Evolutionary conservation across 1,140 invertebrate genomes (phyloP), one percentile per base, ranked within the genome.

Genomic region (Dryas iulia): DNA sequence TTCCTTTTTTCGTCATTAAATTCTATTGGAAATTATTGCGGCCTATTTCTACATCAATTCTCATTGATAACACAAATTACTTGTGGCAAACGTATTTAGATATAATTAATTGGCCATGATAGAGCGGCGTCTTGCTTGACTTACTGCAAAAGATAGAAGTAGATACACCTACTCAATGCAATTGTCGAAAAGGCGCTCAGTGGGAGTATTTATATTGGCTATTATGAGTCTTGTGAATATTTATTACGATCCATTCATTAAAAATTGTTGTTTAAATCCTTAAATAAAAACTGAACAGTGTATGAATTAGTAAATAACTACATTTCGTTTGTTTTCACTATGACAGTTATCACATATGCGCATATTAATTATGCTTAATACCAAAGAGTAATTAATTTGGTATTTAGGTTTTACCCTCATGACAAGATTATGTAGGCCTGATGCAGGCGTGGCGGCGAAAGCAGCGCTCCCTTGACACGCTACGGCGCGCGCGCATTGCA

Each of bases 401-500:
- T 73, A 73, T 73, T 56, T 59, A 66, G 66, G 66, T 70, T 66
- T 62, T 68, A 67, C 65, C 61, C 65, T 70, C 59, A 71, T 61
- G 57, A n/a, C 54, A 18, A 59, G 52, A 65, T 66, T 79, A 78
- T 76, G 68, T 81, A 81, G 78, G 74, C 69, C 77, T 71, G 71
- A 66, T 59, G 63, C 77, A 83, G 88, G 84, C 85, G 85, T 81
- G 83, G 81, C 86, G 77, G 89, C 87, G 89, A 91, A 91, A 91
- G 87, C 89, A 87, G 85, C 76, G 80, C 87, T 90, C 89, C 89
- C 89, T 91, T 91, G 89, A 91, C 89, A 91, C 77, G 89, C 78
- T 81, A 89, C 89, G 86, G 81, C 86, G 86, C 82, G 77, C 83
- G 86, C 85, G 84, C 86, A 91, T 91, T 91, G 86, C 86, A 77